Conservation (phyloP, 2,797 vertebrate genomes). For the Sebastes cheni region DNA sequence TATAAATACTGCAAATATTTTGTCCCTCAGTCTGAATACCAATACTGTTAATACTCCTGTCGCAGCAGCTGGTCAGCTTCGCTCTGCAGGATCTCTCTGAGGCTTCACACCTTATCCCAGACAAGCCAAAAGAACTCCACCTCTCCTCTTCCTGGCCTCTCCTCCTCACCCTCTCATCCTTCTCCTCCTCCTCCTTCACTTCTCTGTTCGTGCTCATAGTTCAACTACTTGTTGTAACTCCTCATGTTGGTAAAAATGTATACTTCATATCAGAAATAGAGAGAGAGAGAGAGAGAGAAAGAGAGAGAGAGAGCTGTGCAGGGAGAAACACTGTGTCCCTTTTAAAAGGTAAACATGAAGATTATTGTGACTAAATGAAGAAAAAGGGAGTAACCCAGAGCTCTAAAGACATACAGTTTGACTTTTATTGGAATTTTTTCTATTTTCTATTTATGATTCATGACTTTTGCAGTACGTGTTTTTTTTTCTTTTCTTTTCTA, state of each 20-base stretch:
- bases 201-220: neutral
- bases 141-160: constrained; percentile 10
- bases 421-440: too few relatives aligned
- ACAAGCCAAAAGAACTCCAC: constrained; percentile 34
- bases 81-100: neutral
- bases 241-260: neutral
- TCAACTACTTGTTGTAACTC: neutral
- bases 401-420: neutral
- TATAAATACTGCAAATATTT: neutral
- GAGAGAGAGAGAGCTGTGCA: neutral
- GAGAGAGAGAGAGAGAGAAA: neutral
- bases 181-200: neutral
- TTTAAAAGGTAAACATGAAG: neutral
- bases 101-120: constrained; percentile 15
- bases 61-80: neutral
- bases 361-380: neutral
- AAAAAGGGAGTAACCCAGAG: neutral
- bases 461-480: too few relatives aligned
- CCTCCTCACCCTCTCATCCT: neutral
- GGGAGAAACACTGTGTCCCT: too few relatives aligned
- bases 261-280: neutral
- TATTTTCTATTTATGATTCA: too few relatives aligned
- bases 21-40: neutral
- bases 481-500: too few relatives aligned
- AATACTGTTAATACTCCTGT: neutral